These are phyloP conservation scores for Rhinoraja longicauda DNA, from an alignment of 2,797 vertebrate species.

Conservation along the genomic window DNA sequence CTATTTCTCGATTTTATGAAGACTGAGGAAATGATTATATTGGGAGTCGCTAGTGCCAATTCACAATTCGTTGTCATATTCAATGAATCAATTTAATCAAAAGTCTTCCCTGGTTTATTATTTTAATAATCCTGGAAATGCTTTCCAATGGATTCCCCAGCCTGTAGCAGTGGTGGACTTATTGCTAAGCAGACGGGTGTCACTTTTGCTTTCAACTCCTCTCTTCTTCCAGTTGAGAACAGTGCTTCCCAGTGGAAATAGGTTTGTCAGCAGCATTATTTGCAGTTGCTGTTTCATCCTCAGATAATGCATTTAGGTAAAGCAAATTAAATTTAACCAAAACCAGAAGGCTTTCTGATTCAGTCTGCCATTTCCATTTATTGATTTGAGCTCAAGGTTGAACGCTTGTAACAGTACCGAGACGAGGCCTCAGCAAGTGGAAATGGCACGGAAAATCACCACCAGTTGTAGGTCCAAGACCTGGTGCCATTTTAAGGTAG, in stretches of 20 bases:
- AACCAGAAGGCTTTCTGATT: not conserved
- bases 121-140: not conserved
- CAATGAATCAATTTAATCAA: not conserved
- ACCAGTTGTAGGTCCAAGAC: not conserved
- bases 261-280: not conserved
- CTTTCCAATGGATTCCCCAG: not conserved
- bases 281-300: conserved; percentile 5
- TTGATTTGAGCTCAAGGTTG: not conserved
- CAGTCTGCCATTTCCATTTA: not conserved
- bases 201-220: not conserved
- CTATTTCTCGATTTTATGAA: not conserved
- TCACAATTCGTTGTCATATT: not conserved
- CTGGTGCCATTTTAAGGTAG: not conserved
- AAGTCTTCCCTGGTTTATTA: not conserved
- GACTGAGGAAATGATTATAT: not conserved
- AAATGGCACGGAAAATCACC: not conserved
- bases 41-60: not conserved
- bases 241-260: not conserved
- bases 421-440: not conserved
- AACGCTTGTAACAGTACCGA: not conserved
- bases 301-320: not conserved
- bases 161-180: not conserved
- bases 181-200: not conserved
- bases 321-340: not conserved
- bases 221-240: not conserved